These are phyloP conservation scores for Auanema sp. DNA, from an alignment of 2,888 invertebrate genomes.

Conservation along the genomic window DNA sequence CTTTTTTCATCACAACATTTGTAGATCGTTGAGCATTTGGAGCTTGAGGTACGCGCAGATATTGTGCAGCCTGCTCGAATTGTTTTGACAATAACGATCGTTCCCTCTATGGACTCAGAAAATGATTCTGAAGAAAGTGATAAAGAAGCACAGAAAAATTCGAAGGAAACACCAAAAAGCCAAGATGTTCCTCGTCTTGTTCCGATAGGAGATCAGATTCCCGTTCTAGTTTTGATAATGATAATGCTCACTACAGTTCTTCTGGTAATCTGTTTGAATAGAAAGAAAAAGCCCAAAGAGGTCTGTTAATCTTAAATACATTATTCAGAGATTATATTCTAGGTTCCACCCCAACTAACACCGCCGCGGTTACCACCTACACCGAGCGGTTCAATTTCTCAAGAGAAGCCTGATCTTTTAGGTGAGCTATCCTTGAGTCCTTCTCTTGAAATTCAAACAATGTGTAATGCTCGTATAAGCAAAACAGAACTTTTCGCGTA, in stretches of 20 bases:
- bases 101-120: slow-evolving; percentile 25
- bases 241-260: slow-evolving; percentile 16
- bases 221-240: slow-evolving; percentile 19
- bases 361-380: slow-evolving; percentile 18
- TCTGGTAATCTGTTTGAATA: slow-evolving; percentile 15
- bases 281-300: slow-evolving; percentile 16
- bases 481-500: no score
- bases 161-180: neutral
- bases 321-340: neutral
- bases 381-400: slow-evolving; percentile 9
- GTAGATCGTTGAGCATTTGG: slow-evolving; percentile 43
- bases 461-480: no score
- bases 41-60: slow-evolving; percentile 58
- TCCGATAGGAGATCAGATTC: slow-evolving; percentile 29
- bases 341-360: slow-evolving; percentile 14
- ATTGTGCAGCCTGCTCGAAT: slow-evolving; percentile 59
- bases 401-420: slow-evolving; percentile 17
- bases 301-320: neutral
- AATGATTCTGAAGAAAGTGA: slow-evolving; percentile 10
- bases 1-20: neutral
- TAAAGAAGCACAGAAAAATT: neutral
- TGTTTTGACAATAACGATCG: slow-evolving; percentile 47
- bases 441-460: no score
- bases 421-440: slow-evolving; percentile 15
- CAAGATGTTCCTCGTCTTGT: slow-evolving; percentile 15